These are phyloP conservation scores for Acridotheres tristis DNA, from an alignment of 2,797 vertebrate genomes.

Conservation along the genomic window DNA sequence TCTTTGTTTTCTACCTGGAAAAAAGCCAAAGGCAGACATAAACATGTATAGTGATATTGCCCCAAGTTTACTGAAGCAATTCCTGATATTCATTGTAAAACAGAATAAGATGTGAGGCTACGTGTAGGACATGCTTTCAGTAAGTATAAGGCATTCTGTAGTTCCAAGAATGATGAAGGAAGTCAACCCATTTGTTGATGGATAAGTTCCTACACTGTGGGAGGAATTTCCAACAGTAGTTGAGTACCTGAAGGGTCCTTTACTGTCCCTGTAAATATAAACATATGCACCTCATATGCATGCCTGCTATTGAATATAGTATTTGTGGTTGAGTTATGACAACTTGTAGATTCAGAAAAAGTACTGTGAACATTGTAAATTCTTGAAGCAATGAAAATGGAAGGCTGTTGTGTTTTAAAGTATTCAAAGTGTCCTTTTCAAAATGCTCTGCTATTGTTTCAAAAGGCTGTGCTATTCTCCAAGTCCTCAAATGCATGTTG, in stretches of 20 bases:
- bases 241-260: not conserved
- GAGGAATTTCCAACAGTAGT: not conserved
- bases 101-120: not conserved
- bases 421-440: not conserved
- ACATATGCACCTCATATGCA: not conserved
- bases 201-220: not conserved
- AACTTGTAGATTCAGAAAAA: not conserved
- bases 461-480: not conserved
- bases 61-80: not conserved
- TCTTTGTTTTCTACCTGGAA: not conserved
- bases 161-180: not conserved
- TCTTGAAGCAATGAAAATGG: not conserved
- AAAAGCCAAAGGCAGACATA: not conserved
- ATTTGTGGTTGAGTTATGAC: not conserved
- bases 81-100: not conserved
- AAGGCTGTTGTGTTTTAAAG: conserved; percentile 6
- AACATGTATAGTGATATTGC: not conserved
- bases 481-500: not conserved
- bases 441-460: not conserved
- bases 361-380: not conserved
- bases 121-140: not conserved
- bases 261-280: not conserved
- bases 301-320: not conserved
- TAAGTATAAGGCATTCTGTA: not conserved
- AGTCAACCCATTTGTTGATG: not conserved